Conservation (phyloP, 2,113 vertebrate species). For the Rhombomys opimus region DNA sequence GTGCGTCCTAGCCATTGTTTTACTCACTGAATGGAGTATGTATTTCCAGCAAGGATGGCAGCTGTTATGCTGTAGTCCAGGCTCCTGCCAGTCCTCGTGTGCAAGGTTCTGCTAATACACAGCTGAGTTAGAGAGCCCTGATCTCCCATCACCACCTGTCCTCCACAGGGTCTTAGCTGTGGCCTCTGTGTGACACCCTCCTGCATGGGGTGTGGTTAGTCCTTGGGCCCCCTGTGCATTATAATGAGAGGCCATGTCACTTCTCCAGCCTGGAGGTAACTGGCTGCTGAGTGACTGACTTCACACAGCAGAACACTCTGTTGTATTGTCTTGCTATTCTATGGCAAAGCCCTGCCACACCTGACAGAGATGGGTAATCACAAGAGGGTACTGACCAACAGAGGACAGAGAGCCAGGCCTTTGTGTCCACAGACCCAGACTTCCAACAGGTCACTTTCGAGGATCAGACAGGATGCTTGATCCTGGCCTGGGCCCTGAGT, state of each 20-base stretch:
- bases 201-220: not conserved
- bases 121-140: not conserved
- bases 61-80: not conserved
- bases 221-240: fast-evolving
- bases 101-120: fast-evolving
- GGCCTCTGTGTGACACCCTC: not conserved
- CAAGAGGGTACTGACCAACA: not conserved
- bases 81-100: not conserved
- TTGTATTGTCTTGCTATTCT: too few species aligned
- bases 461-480: not conserved
- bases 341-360: too few species aligned
- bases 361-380: not conserved
- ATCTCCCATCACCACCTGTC: fast-evolving
- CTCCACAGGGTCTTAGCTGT: not conserved
- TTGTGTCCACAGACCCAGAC: not conserved
- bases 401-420: not conserved
- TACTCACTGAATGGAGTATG: not conserved
- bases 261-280: too few species aligned
- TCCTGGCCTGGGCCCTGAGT: fast-evolving
- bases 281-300: not conserved
- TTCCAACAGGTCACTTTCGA: not conserved
- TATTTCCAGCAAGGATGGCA: not conserved
- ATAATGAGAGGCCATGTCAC: not conserved
- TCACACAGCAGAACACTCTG: fast-evolving
- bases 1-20: not conserved